Evolutionary conservation across 1,140 invertebrate species (phyloP).

Genomic region (Anoplolepis gracilipes): DNA sequence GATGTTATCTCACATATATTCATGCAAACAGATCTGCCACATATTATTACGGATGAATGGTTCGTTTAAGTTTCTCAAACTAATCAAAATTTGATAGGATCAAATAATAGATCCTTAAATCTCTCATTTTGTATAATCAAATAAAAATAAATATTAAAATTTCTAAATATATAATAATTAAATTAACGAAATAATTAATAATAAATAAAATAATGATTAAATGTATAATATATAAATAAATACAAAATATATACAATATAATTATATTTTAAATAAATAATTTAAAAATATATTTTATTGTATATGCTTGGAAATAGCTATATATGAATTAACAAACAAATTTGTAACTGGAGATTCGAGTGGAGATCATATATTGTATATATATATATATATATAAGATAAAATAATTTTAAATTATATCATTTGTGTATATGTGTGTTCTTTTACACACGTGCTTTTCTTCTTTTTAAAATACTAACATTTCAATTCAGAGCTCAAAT

Average conservation of each 20-base stretch:
- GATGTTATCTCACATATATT: slow-evolving; percentile 17
- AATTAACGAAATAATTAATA: background rate
- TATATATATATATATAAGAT: background rate
- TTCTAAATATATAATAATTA: background rate
- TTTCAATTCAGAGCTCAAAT: no score
- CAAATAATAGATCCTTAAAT: slow-evolving; percentile 6
- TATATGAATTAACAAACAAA: no score
- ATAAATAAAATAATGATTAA: background rate
- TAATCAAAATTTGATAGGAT: background rate
- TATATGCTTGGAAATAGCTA: no score
- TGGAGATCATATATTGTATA: no score
- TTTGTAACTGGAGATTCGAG: no score
- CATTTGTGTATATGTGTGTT: no score
- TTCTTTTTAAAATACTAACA: no score
- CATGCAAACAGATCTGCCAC: slow-evolving; percentile 6
- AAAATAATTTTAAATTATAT: no score
- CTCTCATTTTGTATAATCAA: background rate
- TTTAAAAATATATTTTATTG: background rate
- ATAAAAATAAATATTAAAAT: background rate
- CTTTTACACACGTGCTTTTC: background rate
- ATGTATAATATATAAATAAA: slow-evolving; percentile 1
- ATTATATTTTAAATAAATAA: background rate
- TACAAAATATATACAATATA: no score
- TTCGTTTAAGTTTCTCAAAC: slow-evolving; percentile 1
- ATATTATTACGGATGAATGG: slow-evolving; percentile 51